Conservation (phyloP, 2,113 vertebrate species). For the Oryzias celebensis region DNA sequence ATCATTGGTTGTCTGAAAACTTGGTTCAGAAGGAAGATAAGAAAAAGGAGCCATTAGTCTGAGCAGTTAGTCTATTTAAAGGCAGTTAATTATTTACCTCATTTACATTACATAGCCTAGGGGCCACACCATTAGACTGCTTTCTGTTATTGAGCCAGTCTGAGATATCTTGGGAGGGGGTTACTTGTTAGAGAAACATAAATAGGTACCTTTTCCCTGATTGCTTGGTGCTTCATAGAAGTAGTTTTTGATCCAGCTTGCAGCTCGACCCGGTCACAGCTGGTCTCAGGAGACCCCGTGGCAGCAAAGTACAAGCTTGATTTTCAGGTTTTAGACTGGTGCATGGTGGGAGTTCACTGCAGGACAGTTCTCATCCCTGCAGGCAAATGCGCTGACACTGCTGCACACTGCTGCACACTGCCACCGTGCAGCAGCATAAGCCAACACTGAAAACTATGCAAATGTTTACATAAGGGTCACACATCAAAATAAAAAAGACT, state of each 20-base stretch:
- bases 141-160: conserved; percentile 30
- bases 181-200: conserved; percentile 17
- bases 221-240: conserved; percentile 9
- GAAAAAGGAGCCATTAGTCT: conserved; percentile 50
- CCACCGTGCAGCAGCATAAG: conserved; percentile 25
- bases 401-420: conserved; percentile 9
- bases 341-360: conserved; percentile 49
- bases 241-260: conserved; percentile 7
- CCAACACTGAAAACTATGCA: conserved; percentile 7
- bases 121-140: conserved; percentile 23
- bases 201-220: not conserved
- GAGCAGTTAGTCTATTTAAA: conserved; percentile 61
- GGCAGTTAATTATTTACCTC: conserved; percentile 64
- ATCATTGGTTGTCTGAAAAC: conserved; percentile 33
- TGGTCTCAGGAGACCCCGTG: conserved; percentile 24
- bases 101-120: conserved; percentile 60
- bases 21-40: conserved; percentile 67
- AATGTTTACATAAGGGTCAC: not conserved
- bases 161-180: conserved; percentile 13
- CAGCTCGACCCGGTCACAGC: conserved; percentile 14
- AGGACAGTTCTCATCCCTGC: conserved; percentile 33
- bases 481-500: conserved; percentile 2
- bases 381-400: conserved; percentile 20
- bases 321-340: conserved; percentile 60
- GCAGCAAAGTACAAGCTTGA: conserved; percentile 41